These are phyloP conservation scores for Paramisgurnus dabryanus DNA, from an alignment of 2,113 vertebrate species.

Conservation along the genomic window DNA sequence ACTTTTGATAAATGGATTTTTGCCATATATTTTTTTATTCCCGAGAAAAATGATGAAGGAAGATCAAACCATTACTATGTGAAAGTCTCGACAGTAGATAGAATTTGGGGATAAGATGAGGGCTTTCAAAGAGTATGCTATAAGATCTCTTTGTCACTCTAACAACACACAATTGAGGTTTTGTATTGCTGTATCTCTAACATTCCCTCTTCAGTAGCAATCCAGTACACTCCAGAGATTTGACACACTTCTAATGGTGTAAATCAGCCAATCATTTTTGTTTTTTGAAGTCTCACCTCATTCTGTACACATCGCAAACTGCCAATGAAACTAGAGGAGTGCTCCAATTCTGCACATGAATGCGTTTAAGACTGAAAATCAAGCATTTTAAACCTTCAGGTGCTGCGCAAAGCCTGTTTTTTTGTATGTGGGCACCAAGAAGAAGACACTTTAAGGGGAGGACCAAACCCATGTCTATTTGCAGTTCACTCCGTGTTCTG, in stretches of 20 bases:
- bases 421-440: not conserved
- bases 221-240: constrained; percentile 15
- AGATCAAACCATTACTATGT: not conserved
- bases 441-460: not conserved
- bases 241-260: constrained; percentile 5
- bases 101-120: not conserved
- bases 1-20: not conserved
- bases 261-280: not conserved
- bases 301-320: not conserved
- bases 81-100: not conserved
- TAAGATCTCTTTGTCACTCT: not conserved
- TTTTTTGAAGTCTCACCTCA: constrained; percentile 23
- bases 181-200: not conserved
- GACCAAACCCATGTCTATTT: not conserved
- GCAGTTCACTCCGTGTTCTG: not conserved
- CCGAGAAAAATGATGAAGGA: not conserved
- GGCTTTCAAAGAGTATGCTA: not conserved
- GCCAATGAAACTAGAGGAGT: constrained; percentile 19
- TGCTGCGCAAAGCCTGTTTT: not conserved
- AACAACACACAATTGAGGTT: not conserved
- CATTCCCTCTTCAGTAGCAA: not conserved
- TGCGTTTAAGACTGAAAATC: not conserved
- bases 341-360: constrained; percentile 30
- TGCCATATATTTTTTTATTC: not conserved
- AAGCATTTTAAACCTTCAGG: constrained; percentile 7